Evolutionary conservation across 1,140 invertebrate genomes (phyloP).

Genomic region (Laupala kohalensis): DNA sequence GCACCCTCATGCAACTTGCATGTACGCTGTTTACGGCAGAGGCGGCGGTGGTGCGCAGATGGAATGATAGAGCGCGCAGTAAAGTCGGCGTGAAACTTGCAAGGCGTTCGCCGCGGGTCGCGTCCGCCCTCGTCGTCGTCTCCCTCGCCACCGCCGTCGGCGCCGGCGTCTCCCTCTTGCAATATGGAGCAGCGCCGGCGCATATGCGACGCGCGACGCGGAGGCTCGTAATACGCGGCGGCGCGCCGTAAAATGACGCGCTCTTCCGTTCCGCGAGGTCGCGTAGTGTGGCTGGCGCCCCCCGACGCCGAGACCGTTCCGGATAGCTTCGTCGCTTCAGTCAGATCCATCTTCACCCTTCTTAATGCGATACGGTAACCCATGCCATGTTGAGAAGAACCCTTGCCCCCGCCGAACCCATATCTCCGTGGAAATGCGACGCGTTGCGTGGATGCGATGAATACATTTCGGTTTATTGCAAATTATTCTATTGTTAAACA

Average conservation of each 20-base stretch:
- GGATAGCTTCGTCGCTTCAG: neutral
- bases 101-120: neutral
- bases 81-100: neutral
- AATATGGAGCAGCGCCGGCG: neutral
- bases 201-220: no score
- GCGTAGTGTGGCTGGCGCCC: neutral
- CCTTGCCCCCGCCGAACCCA: no score
- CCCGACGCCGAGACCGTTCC: no score
- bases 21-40: neutral
- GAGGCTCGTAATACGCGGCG: neutral
- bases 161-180: neutral
- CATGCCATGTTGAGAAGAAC: no score
- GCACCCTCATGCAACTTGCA: neutral
- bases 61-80: neutral
- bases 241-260: neutral
- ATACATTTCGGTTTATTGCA: no score
- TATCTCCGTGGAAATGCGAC: no score
- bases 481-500: no score
- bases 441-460: no score
- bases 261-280: neutral
- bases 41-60: neutral
- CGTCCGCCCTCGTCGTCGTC: no score
- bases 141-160: no score
- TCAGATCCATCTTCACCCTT: neutral
- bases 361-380: no score